Evolutionary conservation across 2,888 invertebrate genomes (phyloP), one percentile per base, ranked within the genome.

Genomic region (Linnaemya tessellans): DNA sequence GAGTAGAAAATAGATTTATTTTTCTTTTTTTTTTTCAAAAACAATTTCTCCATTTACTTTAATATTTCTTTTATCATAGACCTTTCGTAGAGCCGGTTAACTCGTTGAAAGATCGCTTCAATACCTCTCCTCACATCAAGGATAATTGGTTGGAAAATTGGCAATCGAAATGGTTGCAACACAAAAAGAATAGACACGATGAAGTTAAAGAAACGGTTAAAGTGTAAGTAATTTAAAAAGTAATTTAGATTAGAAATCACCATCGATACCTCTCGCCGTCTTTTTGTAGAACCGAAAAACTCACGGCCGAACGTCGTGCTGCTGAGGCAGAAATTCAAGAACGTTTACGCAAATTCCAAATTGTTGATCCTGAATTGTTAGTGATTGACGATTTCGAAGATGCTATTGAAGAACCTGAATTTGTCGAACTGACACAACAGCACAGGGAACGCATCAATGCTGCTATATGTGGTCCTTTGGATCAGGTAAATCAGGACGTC

Each of bases 371-470:
- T 0, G 90, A 91, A 30, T 71, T 91, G 1, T 88, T 92, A 91
- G 85, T 94, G 88, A 87, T 95, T 90, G 94, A 95, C 90, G 87
- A 94, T 90, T 92, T 93, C 90, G 92, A 92, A 90, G 86, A 93
- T 89, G 91, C 91, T 89, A 85, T 92, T 88, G 90, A 94, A 90
- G 93, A 94, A 90, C 92, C 94, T 0, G 91, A 92, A 87, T 91
- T 96, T 51, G 94, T 95, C 0, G 94, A 94, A 71, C 91, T 97
- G n/a, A 95, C 95, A 0, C 93, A 94, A 0, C 95, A 95, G 41
- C 96, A 97, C 90, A 93, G 95, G 83, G 92, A 93, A 38, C 89
- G 94, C 70, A 94, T 96, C 0, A 94, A 94, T 68, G 92, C 92
- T 49, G 95, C 95, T 0, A 91, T 96, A 1, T 93, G 94, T 0